Conservation (phyloP, 2,113 vertebrate genomes). For the Elanoides forficatus region DNA sequence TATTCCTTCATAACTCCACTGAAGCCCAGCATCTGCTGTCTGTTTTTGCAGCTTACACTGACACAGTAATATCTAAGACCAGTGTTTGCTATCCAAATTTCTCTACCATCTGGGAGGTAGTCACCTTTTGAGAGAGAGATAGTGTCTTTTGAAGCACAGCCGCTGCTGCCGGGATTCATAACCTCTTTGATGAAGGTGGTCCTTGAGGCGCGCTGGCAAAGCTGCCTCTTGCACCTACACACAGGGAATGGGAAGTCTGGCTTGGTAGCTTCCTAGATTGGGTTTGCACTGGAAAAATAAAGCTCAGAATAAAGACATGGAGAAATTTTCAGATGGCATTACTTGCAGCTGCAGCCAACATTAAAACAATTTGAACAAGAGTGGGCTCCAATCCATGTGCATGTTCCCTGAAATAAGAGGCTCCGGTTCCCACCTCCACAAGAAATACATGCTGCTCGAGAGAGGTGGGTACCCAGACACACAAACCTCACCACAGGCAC, state of each 20-base stretch:
- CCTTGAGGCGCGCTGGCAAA: accelerated
- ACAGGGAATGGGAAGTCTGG: accelerated
- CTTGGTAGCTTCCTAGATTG: neutral
- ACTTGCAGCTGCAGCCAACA: neutral
- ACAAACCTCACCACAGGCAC: neutral
- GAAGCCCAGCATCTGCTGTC: neutral
- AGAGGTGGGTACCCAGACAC: neutral
- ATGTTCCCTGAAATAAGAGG: neutral
- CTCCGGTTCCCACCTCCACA: neutral
- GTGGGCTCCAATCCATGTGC: neutral
- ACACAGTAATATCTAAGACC: neutral
- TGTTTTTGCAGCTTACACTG: neutral
- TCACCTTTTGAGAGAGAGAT: neutral
- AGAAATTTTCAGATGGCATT: neutral
- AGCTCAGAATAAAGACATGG: neutral
- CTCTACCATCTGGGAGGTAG: neutral
- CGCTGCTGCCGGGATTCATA: neutral
- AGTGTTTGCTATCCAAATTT: neutral
- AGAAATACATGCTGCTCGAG: accelerated
- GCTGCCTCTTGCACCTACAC: neutral
- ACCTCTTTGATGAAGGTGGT: neutral
- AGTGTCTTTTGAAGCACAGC: neutral
- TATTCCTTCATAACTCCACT: constrained; percentile 2
- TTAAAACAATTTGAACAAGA: neutral
- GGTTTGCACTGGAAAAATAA: neutral